Base-by-base conservation (phyloP, 2,797 vertebrate species). In the Phylloscopus collybita region DNA sequence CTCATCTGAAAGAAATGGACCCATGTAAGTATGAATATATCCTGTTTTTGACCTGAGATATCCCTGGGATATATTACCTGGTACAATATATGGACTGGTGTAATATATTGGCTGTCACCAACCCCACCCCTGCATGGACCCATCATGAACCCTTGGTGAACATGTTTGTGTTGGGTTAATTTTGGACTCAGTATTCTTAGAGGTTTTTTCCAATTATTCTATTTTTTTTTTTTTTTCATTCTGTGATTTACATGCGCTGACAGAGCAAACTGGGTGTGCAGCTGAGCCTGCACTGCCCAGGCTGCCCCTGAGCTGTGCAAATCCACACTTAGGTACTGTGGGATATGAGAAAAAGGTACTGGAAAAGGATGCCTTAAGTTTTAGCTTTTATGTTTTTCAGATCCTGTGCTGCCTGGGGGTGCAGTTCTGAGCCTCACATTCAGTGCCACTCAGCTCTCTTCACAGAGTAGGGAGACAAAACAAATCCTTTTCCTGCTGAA, bases 251-350 rank as follows among this genome's bases (percentile, higher is more conserved):
- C 13, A 6, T 4, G 20, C 1, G 4, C 20, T 56, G n/a, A 27
- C 17, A 15, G 10, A 67, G 16, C 16, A 42, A 72, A 6, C 6
- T 60, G 54, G 12, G 10, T 16, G 45, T 22, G 17, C 0, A 0
- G 25, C 59, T 19, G 17, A 90, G 59, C 50, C 90, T 8, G 3
- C 19, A 14, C 45, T n/a, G 32, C 29, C 18, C n/a, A 12, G 32
- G 4, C 1, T 36, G 17, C 9, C 9, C 30, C 30, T 26, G 42
- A 64, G 50, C 36, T 61, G 9, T 42, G 32, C 0, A 5, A 74
- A 69, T 60, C 42, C 45, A 22, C 38, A 51, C 3, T 16, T 42
- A 17, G 25, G 13, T 45, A 26, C 26, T 12, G 16, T 23, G 29
- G 29, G 16, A 15, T 32, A 21, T 5, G 44, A 62, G 40, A 85